Percentiles rank a stretch among this genome's conserved stretches.
phyloP scores from a whole-genome alignment of 2,797 vertebrate genomes.

The Pseudochaenichthys georgianus region DNA sequence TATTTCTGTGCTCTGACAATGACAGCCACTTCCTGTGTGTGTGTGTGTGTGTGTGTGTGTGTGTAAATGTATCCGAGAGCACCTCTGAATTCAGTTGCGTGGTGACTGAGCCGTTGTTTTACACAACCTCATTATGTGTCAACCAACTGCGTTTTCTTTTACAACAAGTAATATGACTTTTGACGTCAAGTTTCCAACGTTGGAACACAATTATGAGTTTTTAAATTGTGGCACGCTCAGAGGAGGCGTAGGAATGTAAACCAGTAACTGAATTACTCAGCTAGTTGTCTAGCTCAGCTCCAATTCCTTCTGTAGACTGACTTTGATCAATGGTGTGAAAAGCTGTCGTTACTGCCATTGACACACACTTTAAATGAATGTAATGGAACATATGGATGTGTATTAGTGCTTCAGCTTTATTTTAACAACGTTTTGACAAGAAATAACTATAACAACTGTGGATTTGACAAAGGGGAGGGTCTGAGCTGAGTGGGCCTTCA shows the following conservation, averaged over 20 bases:
- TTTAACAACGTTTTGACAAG: background rate
- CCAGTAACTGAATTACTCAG: background rate
- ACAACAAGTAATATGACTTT: no score
- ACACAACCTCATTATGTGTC: conserved; percentile 22
- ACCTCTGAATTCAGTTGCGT: conserved; percentile 12
- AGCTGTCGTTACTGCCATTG: background rate
- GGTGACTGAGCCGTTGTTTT: conserved; percentile 1
- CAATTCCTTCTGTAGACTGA: background rate
- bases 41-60: no score
- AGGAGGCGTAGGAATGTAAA: no score
- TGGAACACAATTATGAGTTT: no score
- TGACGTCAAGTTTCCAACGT: no score
- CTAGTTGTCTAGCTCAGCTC: background rate
- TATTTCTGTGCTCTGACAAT: conserved; percentile 46
- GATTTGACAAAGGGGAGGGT: background rate
- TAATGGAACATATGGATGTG: background rate
- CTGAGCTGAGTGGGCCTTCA: background rate
- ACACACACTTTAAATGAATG: background rate
- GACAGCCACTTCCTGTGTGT: conserved; percentile 73
- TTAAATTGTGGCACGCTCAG: no score
- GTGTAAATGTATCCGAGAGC: conserved; percentile 1
- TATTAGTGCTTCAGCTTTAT: background rate
- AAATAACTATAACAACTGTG: background rate
- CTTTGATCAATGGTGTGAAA: no score
- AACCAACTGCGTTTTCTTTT: conserved; percentile 7